Conservation (phyloP, 2,888 invertebrate species). For the Norana najaformis region DNA sequence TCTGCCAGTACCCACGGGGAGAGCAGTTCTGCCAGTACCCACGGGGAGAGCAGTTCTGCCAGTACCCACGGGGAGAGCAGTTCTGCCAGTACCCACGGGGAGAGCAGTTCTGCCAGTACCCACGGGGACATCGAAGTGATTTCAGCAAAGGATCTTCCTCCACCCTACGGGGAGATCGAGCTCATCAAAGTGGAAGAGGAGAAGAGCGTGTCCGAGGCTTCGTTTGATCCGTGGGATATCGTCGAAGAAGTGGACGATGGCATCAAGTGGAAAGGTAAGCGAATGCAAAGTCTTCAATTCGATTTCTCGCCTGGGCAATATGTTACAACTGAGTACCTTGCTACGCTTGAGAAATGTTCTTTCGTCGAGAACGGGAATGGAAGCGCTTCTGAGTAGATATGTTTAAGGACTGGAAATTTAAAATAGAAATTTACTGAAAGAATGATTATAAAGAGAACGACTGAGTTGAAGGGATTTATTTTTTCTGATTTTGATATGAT, state of each 20-base stretch:
- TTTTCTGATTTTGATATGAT: too few relatives aligned
- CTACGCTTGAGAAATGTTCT: not conserved
- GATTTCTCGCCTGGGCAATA: not conserved
- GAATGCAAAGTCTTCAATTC: too few relatives aligned
- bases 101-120: not conserved
- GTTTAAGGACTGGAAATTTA: too few relatives aligned
- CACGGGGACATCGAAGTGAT: not conserved
- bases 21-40: not conserved
- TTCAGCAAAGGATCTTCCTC: not conserved
- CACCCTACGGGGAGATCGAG: not conserved
- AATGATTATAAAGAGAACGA: too few relatives aligned
- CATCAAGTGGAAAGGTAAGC: constrained; percentile 34
- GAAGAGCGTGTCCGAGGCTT: constrained; percentile 16
- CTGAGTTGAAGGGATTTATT: too few relatives aligned
- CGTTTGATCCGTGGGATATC: constrained; percentile 39
- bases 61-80: not conserved
- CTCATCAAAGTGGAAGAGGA: constrained; percentile 7
- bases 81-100: not conserved
- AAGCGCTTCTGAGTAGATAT: not conserved
- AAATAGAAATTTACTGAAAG: too few relatives aligned
- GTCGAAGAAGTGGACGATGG: constrained; percentile 30
- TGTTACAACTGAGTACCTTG: too few relatives aligned
- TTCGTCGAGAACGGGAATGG: not conserved
- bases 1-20: not conserved
- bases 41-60: not conserved